Base-by-base conservation (phyloP, 2,797 vertebrate species). In the Crax fasciolata region DNA sequence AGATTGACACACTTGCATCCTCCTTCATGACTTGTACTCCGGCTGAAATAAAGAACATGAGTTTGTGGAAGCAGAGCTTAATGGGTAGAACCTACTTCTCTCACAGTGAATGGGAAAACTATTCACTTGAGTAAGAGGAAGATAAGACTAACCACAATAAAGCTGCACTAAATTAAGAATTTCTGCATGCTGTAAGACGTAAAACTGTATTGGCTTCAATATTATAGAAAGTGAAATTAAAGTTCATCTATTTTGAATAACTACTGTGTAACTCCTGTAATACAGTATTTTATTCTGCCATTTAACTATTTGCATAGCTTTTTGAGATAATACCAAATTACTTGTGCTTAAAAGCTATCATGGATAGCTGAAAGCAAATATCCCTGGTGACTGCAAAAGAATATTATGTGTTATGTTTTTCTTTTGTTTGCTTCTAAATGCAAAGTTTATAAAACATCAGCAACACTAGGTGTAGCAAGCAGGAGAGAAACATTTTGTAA, bases 401-500 rank as follows among this genome's bases (percentile, higher is more conserved):
- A 41, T 24, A 11, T 44, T 83, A 9, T 11, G 25, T 25, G 6
- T 68, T 21, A 58, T 28, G 10, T 39, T 84, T 92, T 80, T 73
- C 21, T 24, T 88, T 81, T 71, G 3, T 32, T 84, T 91, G 49
- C 35, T 66, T 67, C n/a, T n/a, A 84, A 91, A 91, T 38, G 21
- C 28, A 71, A 78, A 84, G n/a, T 85, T 75, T 57, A 62, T 44
- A 82, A 89, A 81, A 54, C 12, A 78, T 52, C 51, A 84, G 51
- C 80, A 97, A 70, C 57, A 39, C 15, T 83, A 16, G 46, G 52
- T 74, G 49, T 81, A 68, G 75, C 85, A 93, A 97, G 81, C 52
- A 92, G 11, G 73, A 81, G 44, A 87, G 77, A 94, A 93, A 92
- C 74, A 21, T 96, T 97, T 97, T 95, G 61, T 92, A 71, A 43